phyloP scores from a whole-genome alignment of 1,140 invertebrate species.

The Danaus melanippus region DNA sequence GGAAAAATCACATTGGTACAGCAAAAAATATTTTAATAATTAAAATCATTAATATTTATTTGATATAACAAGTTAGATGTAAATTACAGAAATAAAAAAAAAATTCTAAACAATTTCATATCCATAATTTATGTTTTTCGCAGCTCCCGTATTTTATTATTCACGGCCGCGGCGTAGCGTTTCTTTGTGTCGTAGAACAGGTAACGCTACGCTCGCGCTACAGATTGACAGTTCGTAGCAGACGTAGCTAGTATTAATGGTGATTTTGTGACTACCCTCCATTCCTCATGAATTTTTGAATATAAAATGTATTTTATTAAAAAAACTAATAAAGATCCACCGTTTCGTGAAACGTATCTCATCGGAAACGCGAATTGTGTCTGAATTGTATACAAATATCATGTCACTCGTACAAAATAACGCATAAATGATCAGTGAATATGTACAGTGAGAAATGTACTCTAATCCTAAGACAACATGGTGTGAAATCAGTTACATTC shows the following conservation, averaged over 20 bases:
- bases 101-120: conserved; percentile 12
- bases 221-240: conserved; percentile 3
- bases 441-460: no score
- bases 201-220: conserved; percentile 28
- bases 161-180: conserved; percentile 23
- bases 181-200: conserved; percentile 50
- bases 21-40: not conserved
- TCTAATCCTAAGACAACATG: no score
- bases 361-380: conserved; percentile 12
- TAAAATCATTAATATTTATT: no score
- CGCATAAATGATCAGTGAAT: conserved; percentile 1
- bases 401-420: conserved; percentile 16
- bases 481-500: no score
- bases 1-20: no score
- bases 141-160: conserved; percentile 20
- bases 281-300: no score
- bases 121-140: conserved; percentile 20
- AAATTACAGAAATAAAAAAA: conserved; percentile 2
- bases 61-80: no score
- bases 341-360: no score
- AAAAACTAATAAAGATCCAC: no score
- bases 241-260: conserved; percentile 1
- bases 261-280: no score
- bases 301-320: no score
- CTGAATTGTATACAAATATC: conserved; percentile 9